phyloP scores from a whole-genome alignment of 1,140 invertebrate species.

The Trichomalopsis sarcophagae region DNA sequence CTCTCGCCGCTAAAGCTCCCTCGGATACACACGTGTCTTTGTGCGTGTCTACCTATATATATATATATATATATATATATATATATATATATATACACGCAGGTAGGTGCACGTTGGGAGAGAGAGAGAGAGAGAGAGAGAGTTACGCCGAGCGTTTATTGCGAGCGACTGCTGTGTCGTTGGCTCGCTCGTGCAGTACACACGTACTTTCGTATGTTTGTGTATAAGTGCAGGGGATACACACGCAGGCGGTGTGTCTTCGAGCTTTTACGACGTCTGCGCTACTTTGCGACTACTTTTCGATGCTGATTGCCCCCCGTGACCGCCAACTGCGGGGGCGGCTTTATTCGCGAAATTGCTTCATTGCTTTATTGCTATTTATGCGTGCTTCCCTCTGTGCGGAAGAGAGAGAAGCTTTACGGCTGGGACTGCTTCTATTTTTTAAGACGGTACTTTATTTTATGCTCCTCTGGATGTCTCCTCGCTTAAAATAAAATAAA shows the following conservation, averaged over 20 bases:
- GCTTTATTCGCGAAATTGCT: conserved; percentile 21
- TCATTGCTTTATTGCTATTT: conserved; percentile 38
- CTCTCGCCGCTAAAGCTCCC: not conserved
- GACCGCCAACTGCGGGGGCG: too few species aligned
- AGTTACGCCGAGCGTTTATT: conserved; percentile 43
- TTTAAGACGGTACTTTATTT: too few species aligned
- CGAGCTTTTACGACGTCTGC: not conserved
- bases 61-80: not conserved
- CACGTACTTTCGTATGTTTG: not conserved
- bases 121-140: conserved; percentile 6
- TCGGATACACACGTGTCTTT: not conserved
- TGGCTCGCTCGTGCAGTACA: not conserved
- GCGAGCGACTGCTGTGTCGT: not conserved
- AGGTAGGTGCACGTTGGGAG: not conserved
- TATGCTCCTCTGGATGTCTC: too few species aligned
- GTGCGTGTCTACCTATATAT: not conserved
- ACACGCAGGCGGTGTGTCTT: not conserved
- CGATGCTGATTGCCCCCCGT: not conserved
- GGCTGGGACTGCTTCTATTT: not conserved
- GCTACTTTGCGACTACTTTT: not conserved
- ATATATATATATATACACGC: not conserved
- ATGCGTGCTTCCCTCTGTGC: too few species aligned
- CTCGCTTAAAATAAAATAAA: not conserved
- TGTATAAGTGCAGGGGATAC: not conserved
- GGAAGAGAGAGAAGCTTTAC: not conserved